phyloP scores from a whole-genome alignment of 2,888 invertebrate species.

The Amphimallon solstitiale region DNA sequence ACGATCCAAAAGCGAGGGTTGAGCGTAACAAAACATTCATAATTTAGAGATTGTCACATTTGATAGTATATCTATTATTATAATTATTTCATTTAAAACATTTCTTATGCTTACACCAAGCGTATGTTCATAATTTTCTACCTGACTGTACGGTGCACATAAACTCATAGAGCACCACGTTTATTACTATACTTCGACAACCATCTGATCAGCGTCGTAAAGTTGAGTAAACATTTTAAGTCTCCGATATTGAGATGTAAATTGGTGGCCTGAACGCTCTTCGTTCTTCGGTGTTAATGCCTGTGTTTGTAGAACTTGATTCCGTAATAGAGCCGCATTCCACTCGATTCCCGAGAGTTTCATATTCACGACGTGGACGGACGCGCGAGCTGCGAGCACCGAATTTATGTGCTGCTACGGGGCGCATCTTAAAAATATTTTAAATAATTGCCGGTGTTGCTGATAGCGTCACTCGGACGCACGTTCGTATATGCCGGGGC shows the following conservation, averaged over 20 bases:
- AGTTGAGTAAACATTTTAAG: conserved; percentile 57
- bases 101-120: too few species aligned
- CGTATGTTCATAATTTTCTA: too few species aligned
- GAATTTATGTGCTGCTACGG: conserved; percentile 46
- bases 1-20: too few species aligned
- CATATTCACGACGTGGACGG: conserved; percentile 39
- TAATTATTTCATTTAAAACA: too few species aligned
- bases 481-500: too few species aligned
- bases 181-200: conserved; percentile 41
- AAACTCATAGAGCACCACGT: neutral
- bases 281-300: conserved; percentile 60
- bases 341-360: conserved; percentile 47
- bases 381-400: conserved; percentile 15
- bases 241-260: conserved; percentile 62
- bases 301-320: conserved; percentile 64
- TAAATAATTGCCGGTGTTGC: conserved; percentile 38
- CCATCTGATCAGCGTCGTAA: conserved; percentile 54
- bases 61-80: too few species aligned
- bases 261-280: conserved; percentile 54
- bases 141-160: too few species aligned
- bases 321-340: conserved; percentile 64
- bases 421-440: conserved; percentile 38
- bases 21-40: too few species aligned
- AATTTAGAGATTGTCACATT: too few species aligned
- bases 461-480: conserved; percentile 36